These are phyloP conservation scores for Hippocampus kuda DNA, from an alignment of 2,797 vertebrate species.

Conservation along the genomic window DNA sequence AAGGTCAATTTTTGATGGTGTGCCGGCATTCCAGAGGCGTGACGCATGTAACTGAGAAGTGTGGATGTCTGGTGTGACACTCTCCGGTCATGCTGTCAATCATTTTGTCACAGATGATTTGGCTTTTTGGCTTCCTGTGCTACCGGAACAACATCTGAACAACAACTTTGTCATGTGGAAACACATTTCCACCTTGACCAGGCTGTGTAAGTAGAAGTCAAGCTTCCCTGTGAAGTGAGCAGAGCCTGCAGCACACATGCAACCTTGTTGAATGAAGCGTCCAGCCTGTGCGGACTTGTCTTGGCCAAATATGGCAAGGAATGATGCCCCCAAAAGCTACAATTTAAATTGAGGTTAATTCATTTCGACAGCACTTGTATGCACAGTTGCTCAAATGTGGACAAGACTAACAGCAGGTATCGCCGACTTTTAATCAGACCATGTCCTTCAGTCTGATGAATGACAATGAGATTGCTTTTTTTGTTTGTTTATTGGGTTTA, in stretches of 20 bases:
- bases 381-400: background rate
- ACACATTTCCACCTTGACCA: background rate
- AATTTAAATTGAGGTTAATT: constrained; percentile 12
- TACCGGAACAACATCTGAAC: background rate
- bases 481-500: background rate
- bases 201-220: background rate
- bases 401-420: background rate
- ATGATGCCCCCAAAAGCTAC: constrained; percentile 22
- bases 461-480: background rate
- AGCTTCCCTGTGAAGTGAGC: background rate
- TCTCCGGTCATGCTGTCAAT: background rate
- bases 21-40: background rate
- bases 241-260: constrained; percentile 32
- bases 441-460: background rate
- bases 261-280: constrained; percentile 42
- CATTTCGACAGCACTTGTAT: background rate
- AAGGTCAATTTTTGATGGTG: background rate
- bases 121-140: background rate
- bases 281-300: constrained; percentile 43
- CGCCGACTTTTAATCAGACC: background rate
- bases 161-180: background rate
- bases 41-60: background rate
- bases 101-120: constrained; percentile 1
- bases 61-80: background rate
- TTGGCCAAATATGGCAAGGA: constrained; percentile 16